These are phyloP conservation scores for Antheraea mylitta DNA, from an alignment of 1,140 invertebrate genomes.

Conservation along the genomic window DNA sequence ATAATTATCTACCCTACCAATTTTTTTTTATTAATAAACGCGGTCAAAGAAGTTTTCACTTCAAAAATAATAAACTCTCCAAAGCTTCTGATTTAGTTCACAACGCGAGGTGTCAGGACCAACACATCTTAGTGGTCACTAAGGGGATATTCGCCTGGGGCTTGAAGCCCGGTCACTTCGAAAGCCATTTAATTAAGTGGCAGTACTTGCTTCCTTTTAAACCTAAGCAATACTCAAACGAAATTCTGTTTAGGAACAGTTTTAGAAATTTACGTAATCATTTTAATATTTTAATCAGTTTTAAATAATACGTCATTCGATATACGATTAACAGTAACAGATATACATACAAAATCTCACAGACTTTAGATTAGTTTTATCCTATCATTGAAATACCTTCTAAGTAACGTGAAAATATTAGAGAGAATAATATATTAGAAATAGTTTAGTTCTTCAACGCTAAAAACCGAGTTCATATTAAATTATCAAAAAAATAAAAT, in stretches of 20 bases:
- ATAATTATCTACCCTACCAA: background rate
- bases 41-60: no score
- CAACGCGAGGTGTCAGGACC: slow-evolving; percentile 37
- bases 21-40: no score
- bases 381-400: no score
- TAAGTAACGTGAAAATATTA: no score
- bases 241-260: background rate
- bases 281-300: background rate
- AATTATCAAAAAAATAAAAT: no score
- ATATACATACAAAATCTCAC: no score
- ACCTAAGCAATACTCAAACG: background rate
- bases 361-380: no score
- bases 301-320: no score
- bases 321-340: no score
- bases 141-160: slow-evolving; percentile 32
- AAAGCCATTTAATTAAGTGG: slow-evolving; percentile 51
- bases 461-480: no score
- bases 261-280: background rate
- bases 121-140: slow-evolving; percentile 46
- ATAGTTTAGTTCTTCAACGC: no score
- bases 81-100: slow-evolving; percentile 24
- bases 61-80: background rate
- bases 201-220: slow-evolving; percentile 20
- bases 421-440: no score
- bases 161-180: slow-evolving; percentile 40